Evolutionary conservation across 1,140 invertebrate genomes (phyloP).

Genomic region (Tetramorium alpestre): DNA sequence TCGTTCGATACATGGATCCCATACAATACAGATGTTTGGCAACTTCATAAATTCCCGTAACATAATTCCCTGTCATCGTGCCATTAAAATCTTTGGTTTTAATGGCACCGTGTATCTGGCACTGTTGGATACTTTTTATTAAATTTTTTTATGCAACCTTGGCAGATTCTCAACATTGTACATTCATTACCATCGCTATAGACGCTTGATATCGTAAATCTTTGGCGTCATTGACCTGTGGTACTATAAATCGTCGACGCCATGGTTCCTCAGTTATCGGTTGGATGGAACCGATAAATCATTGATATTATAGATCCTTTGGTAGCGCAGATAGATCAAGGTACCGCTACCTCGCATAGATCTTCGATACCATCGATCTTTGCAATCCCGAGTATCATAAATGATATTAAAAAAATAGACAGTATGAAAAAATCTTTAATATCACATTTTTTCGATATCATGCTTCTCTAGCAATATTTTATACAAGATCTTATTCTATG

Average conservation of each 20-base stretch:
- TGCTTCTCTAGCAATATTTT: background rate
- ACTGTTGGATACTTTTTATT: background rate
- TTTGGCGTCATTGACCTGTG: background rate
- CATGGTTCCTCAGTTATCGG: background rate
- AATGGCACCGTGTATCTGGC: background rate
- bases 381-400: background rate
- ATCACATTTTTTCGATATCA: background rate
- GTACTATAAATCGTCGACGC: slow-evolving; percentile 8
- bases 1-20: background rate
- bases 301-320: slow-evolving; percentile 22
- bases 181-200: background rate
- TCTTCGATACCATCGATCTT: background rate
- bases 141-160: background rate
- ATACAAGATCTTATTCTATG: background rate
- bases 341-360: slow-evolving; percentile 5
- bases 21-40: background rate
- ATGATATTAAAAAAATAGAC: background rate
- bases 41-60: background rate
- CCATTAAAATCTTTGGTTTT: background rate
- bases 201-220: slow-evolving; percentile 15
- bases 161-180: background rate
- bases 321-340: slow-evolving; percentile 4
- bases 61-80: background rate
- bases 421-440: background rate
- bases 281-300: background rate